These are phyloP conservation scores for Cyanocitta stelleri DNA, from an alignment of 2,113 vertebrate species.

Conservation along the genomic window DNA sequence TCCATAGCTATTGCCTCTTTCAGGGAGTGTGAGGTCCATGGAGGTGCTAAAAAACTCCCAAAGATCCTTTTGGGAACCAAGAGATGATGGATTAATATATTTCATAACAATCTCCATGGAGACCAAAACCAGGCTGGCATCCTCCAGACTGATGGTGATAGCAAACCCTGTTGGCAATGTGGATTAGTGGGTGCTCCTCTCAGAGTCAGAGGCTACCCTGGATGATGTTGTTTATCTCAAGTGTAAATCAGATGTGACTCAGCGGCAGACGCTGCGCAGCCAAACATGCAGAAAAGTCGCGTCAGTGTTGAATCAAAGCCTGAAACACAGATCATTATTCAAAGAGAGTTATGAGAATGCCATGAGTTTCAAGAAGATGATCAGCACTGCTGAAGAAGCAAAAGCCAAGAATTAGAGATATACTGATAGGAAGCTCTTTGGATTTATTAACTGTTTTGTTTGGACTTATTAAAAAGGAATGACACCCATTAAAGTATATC, in stretches of 20 bases:
- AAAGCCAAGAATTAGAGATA: slow-evolving; percentile 36
- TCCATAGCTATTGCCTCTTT: background rate
- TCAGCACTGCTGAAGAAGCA: background rate
- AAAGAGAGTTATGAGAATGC: slow-evolving; percentile 23
- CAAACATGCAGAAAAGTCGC: background rate
- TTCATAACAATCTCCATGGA: slow-evolving; percentile 11
- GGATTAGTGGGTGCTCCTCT: background rate
- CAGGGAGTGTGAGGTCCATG: background rate
- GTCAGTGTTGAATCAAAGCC: slow-evolving; percentile 22
- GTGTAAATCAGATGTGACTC: slow-evolving; percentile 42
- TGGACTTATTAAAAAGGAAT: slow-evolving; percentile 54
- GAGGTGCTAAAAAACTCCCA: background rate
- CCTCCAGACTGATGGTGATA: background rate
- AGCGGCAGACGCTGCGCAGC: background rate
- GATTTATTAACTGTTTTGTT: slow-evolving; percentile 64
- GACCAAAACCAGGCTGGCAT: background rate
- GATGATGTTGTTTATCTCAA: background rate
- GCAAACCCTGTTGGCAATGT: background rate
- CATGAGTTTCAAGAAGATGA: background rate
- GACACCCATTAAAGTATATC: slow-evolving; percentile 13
- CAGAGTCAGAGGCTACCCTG: background rate
- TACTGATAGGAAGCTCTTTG: slow-evolving; percentile 1
- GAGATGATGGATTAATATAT: background rate
- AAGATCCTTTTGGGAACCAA: background rate
- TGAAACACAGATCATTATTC: slow-evolving; percentile 11